Conservation (phyloP, 2,888 invertebrate genomes). For the Dendrolimus houi region DNA sequence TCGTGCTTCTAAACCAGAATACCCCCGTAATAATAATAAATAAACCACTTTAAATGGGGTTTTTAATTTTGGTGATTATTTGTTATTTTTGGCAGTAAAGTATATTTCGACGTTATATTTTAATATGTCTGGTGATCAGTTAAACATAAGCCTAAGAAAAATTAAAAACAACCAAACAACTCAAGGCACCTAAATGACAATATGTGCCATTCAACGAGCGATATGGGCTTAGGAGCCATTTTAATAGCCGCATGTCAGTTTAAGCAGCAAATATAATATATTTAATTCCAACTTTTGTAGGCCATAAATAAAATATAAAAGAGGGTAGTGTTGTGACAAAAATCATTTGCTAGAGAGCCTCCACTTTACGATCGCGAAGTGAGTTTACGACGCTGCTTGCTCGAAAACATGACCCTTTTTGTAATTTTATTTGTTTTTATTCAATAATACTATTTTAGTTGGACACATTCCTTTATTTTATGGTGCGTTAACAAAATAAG, state of each 20-base stretch:
- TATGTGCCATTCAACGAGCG: too few species aligned
- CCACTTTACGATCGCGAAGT: slow-evolving; percentile 4
- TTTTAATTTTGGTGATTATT: too few species aligned
- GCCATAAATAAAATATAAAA: not conserved
- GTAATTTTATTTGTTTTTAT: slow-evolving; percentile 7
- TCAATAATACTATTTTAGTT: slow-evolving; percentile 9
- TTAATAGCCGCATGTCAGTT: not conserved
- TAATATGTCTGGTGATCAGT: too few species aligned
- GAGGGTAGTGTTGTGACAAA: not conserved
- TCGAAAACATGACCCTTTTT: slow-evolving; percentile 6
- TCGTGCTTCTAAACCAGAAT: too few species aligned
- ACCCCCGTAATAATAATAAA: too few species aligned
- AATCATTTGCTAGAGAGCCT: not conserved
- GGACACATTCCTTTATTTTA: slow-evolving; percentile 3
- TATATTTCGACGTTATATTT: too few species aligned
- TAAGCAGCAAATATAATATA: not conserved
- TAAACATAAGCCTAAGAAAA: too few species aligned
- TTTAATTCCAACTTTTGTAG: not conserved
- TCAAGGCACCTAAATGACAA: too few species aligned
- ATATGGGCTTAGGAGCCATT: too few species aligned
- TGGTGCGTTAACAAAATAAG: not conserved
- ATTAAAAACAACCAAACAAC: too few species aligned
- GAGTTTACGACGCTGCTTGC: slow-evolving; percentile 6
- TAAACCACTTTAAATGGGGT: too few species aligned
- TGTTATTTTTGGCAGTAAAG: too few species aligned